These are phyloP conservation scores for Cryptocephalus primarius DNA, from an alignment of 2,888 invertebrate genomes.

Conservation along the genomic window DNA sequence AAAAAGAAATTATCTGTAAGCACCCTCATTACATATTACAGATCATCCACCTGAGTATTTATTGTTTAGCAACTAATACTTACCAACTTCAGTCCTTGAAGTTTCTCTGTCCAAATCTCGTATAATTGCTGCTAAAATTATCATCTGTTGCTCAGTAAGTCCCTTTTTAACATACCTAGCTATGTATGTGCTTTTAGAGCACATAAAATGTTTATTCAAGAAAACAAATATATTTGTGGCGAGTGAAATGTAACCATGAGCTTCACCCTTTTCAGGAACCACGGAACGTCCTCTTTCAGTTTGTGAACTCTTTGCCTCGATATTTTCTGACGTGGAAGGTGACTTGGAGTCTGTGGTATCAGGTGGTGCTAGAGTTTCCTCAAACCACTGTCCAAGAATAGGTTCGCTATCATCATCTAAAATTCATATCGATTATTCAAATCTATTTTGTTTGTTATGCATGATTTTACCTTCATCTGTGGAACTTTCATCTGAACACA, in stretches of 20 bases:
- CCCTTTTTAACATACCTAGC: conserved; percentile 56
- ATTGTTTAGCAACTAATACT: too few relatives aligned
- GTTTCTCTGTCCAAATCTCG: conserved; percentile 86
- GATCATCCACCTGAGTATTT: too few relatives aligned
- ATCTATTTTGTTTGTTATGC: neutral
- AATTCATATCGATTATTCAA: conserved; percentile 2
- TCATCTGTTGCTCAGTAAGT: conserved; percentile 79
- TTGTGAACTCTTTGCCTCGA: conserved; percentile 40
- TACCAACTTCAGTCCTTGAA: conserved; percentile 65
- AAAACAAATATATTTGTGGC: conserved; percentile 81
- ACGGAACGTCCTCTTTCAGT: conserved; percentile 41
- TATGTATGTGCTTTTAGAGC: conserved; percentile 58
- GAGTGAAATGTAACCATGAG: conserved; percentile 72
- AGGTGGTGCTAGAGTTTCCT: conserved; percentile 79
- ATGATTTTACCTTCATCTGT: conserved; percentile 64
- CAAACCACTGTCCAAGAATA: conserved; percentile 86
- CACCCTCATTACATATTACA: too few relatives aligned
- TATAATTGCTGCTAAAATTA: conserved; percentile 76
- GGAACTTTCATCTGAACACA: conserved; percentile 83
- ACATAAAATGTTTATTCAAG: conserved; percentile 70
- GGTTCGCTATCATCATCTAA: conserved; percentile 71
- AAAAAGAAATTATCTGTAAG: too few relatives aligned
- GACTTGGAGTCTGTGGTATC: conserved; percentile 51
- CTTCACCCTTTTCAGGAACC: conserved; percentile 69
- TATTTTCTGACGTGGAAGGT: conserved; percentile 41